These are phyloP conservation scores for Ctenodactylus gundi DNA, from an alignment of 2,113 vertebrate species.

Conservation along the genomic window DNA sequence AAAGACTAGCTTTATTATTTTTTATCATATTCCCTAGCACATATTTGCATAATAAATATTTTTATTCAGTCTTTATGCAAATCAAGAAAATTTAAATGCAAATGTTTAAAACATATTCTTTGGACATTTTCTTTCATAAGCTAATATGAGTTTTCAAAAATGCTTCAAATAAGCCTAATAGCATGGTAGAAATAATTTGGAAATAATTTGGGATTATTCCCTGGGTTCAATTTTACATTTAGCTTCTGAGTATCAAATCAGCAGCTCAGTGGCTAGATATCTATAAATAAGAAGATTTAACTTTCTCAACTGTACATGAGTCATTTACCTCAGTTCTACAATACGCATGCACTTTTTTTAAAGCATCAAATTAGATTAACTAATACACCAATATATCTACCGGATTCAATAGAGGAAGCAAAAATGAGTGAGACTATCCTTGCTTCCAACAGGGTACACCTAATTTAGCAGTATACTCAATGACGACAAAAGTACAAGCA, in stretches of 20 bases:
- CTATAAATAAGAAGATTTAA: constrained; percentile 21
- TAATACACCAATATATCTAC: not conserved
- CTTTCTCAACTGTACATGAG: not conserved
- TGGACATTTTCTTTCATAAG: constrained; percentile 29
- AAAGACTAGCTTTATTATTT: not conserved
- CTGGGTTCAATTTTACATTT: not conserved
- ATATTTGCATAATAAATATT: not conserved
- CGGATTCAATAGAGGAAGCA: not conserved
- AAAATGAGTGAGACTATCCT: not conserved
- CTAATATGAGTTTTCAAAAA: not conserved
- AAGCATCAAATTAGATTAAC: constrained; percentile 42
- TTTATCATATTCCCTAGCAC: not conserved
- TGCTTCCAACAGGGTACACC: not conserved
- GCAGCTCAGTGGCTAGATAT: not conserved
- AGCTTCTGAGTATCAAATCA: not conserved
- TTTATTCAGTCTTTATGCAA: not conserved
- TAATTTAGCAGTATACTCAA: not conserved
- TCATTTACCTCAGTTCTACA: not conserved
- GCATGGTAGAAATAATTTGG: constrained; percentile 19
- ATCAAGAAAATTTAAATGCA: not conserved
- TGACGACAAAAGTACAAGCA: not conserved
- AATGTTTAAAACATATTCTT: not conserved
- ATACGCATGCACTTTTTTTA: not conserved
- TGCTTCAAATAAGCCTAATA: constrained; percentile 15
- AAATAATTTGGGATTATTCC: constrained; percentile 11